Evolutionary conservation across 2,888 invertebrate genomes (phyloP).

Genomic region (Campoplex capitator): DNA sequence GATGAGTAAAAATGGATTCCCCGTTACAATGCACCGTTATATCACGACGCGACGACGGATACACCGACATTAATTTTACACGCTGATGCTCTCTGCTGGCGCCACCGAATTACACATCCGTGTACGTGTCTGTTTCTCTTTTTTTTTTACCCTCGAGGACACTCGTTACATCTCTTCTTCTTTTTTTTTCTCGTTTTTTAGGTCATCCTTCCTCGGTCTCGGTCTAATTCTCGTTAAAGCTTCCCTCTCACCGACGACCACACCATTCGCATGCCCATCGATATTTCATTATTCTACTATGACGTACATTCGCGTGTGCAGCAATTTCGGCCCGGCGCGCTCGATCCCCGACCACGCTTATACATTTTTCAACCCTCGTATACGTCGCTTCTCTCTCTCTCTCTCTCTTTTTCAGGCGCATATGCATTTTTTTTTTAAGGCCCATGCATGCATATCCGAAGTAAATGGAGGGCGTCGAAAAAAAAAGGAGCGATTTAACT

Average conservation of each 20-base stretch:
- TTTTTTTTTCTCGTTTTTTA: neutral
- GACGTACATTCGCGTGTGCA: conserved; percentile 5
- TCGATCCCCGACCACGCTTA: neutral
- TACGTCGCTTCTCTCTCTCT: neutral
- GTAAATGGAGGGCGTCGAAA: neutral
- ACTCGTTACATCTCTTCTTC: neutral
- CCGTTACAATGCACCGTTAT: conserved; percentile 14
- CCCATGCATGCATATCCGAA: neutral
- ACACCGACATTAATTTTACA: conserved; percentile 16
- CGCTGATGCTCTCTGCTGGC: neutral
- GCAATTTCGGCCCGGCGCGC: conserved; percentile 15
- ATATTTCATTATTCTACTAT: conserved; percentile 22
- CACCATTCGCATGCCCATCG: conserved; percentile 11
- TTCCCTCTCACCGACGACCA: conserved; percentile 7
- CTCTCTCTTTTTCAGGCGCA: neutral
- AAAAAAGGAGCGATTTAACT: neutral
- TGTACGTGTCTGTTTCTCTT: neutral
- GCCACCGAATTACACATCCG: conserved; percentile 2
- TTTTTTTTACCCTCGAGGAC: neutral
- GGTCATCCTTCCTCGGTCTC: conserved; percentile 19
- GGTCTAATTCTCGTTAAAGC: conserved; percentile 37
- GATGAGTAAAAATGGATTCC: conserved; percentile 6
- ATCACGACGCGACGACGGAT: neutral
- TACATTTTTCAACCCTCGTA: neutral
- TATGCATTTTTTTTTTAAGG: neutral